Conservation (phyloP, 2,888 invertebrate genomes). For the Ormyrus rosae region DNA sequence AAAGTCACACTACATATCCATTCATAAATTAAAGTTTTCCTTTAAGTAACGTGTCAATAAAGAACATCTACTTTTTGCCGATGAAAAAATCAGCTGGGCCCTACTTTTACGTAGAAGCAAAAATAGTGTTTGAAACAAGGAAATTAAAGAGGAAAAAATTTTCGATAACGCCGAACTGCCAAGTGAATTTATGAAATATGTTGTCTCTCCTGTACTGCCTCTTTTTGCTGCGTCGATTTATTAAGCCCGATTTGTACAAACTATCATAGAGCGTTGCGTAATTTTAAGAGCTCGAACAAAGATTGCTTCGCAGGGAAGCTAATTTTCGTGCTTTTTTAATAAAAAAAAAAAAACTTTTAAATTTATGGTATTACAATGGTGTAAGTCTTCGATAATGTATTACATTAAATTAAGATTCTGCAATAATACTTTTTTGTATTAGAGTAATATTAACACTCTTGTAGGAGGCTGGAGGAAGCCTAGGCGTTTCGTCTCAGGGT, state of each 20-base stretch:
- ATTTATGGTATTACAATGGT: not conserved
- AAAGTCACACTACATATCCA: slow-evolving; percentile 50
- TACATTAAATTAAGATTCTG: not conserved
- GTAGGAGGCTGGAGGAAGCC: no score
- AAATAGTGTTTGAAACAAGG: not conserved
- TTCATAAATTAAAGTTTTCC: slow-evolving; percentile 21
- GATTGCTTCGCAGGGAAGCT: slow-evolving; percentile 22
- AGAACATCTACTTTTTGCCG: slow-evolving; percentile 12
- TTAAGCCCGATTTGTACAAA: slow-evolving; percentile 59
- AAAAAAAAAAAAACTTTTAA: no score
- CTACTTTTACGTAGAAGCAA: not conserved
- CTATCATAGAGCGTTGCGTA: slow-evolving; percentile 54
- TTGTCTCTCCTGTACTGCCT: slow-evolving; percentile 42
- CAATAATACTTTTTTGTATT: slow-evolving; percentile 2
- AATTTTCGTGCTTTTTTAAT: not conserved
- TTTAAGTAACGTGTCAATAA: slow-evolving; percentile 27
- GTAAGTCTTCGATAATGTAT: no score
- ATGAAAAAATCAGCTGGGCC: slow-evolving; percentile 45
- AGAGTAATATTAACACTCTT: no score
- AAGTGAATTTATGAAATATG: slow-evolving; percentile 58
- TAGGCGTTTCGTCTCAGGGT: no score
- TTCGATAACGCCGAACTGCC: slow-evolving; percentile 65
- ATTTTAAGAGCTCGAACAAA: slow-evolving; percentile 52
- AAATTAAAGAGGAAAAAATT: slow-evolving; percentile 48
- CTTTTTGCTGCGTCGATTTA: slow-evolving; percentile 44